Base-by-base conservation (phyloP, 64 coral and sea anemone species). In the Hydrozoanthus tunicans region DNA sequence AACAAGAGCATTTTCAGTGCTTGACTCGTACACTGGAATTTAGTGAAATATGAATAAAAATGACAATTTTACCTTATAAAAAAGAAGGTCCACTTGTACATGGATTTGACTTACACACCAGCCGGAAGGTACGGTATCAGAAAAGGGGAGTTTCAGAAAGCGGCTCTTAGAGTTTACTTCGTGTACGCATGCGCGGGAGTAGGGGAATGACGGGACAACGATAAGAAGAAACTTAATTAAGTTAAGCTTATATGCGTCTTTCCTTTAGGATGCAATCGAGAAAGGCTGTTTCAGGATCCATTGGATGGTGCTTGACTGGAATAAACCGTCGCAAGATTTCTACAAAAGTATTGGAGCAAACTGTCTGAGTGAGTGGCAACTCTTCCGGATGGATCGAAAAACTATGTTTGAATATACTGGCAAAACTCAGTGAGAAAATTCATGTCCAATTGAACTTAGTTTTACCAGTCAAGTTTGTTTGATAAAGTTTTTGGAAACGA, bases 281-380 rank as follows among this genome's bases (percentile, higher is more conserved):
- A 94, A 82, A 56, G 58, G 52, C 24, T 94, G 92, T 94, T 57
- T 11, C 61, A 90, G 92, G 78, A 51, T 94, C 3, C 86, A 94
- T 55, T 94, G 92, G 92, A 51, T 27, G 55, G 86, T 82, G 12
- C 43, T 94, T 59, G 24, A 94, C 56, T 94, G 93, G 93, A 94
- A 94, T n/a, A 90, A 94, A 91, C 25, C 57, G 23, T 89, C 93
- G 4, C 55, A 58, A 59, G 79, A 32, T 79, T 94, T 94, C 51
- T 94, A 94, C 84, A 80, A 84, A 56, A 90, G 59, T 6, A 63
- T 90, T 59, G 93, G 93, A 58, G 93, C 88, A 59, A 8, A 59
- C 5, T 77, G 79, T 61, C 62, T 84, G 53, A 82, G 66, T 69
- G 88, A 91, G 58, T 94, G 93, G 93, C 70, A 67, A 64, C 23